phyloP scores from a whole-genome alignment of 2,113 vertebrate genomes.

The Sisor rabdophorus region DNA sequence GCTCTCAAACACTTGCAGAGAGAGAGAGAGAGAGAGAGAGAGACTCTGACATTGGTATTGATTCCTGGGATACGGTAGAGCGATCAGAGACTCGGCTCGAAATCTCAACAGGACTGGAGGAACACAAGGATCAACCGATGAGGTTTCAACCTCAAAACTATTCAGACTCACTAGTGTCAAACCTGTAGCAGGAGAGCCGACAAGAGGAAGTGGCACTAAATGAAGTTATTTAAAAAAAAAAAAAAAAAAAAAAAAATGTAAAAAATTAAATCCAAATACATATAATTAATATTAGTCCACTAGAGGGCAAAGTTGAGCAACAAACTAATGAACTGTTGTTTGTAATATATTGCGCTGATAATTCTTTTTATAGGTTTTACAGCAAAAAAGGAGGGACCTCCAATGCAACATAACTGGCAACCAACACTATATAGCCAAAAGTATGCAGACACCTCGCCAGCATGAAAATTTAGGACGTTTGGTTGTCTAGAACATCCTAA shows the following conservation, averaged over 20 bases:
- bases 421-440: too few relatives aligned
- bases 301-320: slow-evolving; percentile 1
- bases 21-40: not conserved
- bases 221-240: not conserved
- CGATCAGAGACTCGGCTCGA: not conserved
- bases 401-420: too few relatives aligned
- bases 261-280: too few relatives aligned
- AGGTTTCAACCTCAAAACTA: not conserved
- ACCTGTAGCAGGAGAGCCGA: not conserved
- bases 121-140: not conserved
- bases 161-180: not conserved
- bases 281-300: slow-evolving; percentile 1
- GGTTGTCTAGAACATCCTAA: too few relatives aligned
- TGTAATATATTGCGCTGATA: too few relatives aligned
- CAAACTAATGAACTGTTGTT: not conserved
- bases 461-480: too few relatives aligned
- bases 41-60: not conserved
- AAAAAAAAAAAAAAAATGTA: too few relatives aligned
- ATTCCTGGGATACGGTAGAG: too few relatives aligned
- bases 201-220: not conserved
- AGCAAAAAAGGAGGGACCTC: not conserved
- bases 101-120: not conserved
- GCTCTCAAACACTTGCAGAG: not conserved
- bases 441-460: too few relatives aligned
- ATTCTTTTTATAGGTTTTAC: not conserved